phyloP scores from a whole-genome alignment of 2,888 invertebrate genomes.

The Eupithecia insigniata region DNA sequence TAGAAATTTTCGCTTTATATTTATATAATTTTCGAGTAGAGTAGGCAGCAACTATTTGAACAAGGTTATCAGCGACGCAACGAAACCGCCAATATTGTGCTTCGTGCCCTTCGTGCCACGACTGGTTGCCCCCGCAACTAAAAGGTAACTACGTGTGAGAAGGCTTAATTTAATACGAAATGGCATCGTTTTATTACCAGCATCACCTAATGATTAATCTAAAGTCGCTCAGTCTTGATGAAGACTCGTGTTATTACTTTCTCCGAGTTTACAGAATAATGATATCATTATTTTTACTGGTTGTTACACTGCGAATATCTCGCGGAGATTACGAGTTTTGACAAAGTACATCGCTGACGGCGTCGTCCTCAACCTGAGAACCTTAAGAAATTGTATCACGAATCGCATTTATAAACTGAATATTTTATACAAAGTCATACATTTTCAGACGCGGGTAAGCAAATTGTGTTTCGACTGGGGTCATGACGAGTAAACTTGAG shows the following conservation, averaged over 20 bases:
- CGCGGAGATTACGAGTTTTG: constrained; percentile 46
- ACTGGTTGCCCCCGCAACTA: neutral
- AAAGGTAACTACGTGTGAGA: constrained; percentile 1
- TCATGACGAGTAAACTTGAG: constrained; percentile 26
- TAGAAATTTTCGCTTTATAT: neutral
- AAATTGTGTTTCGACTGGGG: constrained; percentile 56
- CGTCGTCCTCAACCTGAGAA: constrained; percentile 44
- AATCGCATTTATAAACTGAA: constrained; percentile 58
- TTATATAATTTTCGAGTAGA: neutral
- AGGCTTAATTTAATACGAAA: constrained; percentile 27
- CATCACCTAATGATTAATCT: constrained; percentile 40
- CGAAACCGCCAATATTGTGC: neutral
- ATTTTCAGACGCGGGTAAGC: constrained; percentile 52
- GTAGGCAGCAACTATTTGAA: neutral
- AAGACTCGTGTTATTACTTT: constrained; percentile 38
- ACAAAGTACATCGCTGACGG: constrained; percentile 45
- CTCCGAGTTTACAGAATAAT: constrained; percentile 39
- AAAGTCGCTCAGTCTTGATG: constrained; percentile 36
- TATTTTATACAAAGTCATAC: constrained; percentile 58
- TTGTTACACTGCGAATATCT: constrained; percentile 32
- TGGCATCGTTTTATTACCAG: constrained; percentile 30
- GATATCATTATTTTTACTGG: constrained; percentile 41
- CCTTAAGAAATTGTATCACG: constrained; percentile 50
- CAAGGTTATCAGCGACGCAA: neutral
- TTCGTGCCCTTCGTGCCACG: neutral